Conservation (phyloP, 2,797 vertebrate species). For the Streptopelia turtur region DNA sequence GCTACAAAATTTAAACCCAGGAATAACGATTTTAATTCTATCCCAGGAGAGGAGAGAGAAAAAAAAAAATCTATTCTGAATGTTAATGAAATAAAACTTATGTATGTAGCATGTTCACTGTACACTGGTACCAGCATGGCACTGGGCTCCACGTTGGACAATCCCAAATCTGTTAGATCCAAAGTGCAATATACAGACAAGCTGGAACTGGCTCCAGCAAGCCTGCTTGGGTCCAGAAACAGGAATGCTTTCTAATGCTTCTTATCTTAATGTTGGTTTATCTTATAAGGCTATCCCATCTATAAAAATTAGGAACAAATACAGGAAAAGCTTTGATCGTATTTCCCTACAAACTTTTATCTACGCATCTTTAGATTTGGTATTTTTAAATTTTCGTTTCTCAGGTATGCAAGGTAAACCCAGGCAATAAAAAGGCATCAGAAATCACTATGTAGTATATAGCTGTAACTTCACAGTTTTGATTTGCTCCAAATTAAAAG, state of each 20-base stretch:
- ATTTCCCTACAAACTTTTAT: not conserved
- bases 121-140: not conserved
- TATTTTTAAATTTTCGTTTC: not conserved
- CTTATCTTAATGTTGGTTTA: not conserved
- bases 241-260: not conserved
- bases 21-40: not conserved
- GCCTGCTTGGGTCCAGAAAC: not conserved
- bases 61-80: not conserved
- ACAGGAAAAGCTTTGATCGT: not conserved
- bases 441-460: not conserved
- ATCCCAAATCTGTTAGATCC: not conserved
- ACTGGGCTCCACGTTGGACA: not conserved
- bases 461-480: not conserved
- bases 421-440: not conserved
- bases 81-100: not conserved
- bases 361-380: not conserved
- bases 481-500: not conserved
- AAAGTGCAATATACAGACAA: not conserved
- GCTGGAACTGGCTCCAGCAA: not conserved
- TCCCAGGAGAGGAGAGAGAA: not conserved
- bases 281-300: not conserved
- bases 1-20: not conserved
- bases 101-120: not conserved
- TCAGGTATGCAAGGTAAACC: not conserved
- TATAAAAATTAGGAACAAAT: not conserved